These are phyloP conservation scores for Chrysopilus asiliformis DNA, from an alignment of 2,888 invertebrate genomes.

Conservation along the genomic window DNA sequence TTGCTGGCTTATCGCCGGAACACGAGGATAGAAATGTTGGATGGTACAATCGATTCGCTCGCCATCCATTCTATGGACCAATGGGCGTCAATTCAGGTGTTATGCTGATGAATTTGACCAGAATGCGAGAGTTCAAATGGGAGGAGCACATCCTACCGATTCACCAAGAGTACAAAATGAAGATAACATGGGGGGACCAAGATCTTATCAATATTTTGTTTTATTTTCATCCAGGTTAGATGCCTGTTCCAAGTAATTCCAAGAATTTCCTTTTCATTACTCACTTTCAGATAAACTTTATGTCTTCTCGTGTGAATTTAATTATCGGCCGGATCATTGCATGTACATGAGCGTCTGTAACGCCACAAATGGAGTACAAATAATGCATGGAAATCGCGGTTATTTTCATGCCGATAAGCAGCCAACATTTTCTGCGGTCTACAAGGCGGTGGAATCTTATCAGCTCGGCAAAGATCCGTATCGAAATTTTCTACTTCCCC, in stretches of 20 bases:
- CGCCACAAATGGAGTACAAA: conserved; percentile 50
- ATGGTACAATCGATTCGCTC: conserved; percentile 93
- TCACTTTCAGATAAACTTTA: conserved; percentile 52
- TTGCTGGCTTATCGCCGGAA: conserved; percentile 79
- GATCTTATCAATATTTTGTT: conserved; percentile 83
- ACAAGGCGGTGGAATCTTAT: conserved; percentile 42
- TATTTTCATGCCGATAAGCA: conserved; percentile 79
- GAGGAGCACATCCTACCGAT: conserved; percentile 70
- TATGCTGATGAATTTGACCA: conserved; percentile 92
- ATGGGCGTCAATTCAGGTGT: conserved; percentile 88
- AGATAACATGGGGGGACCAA: conserved; percentile 96
- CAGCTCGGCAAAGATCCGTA: conserved; percentile 52
- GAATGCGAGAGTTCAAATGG: conserved; percentile 80
- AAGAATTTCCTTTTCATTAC: background rate
- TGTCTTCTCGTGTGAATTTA: conserved; percentile 72
- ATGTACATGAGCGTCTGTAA: conserved; percentile 86
- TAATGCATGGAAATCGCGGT: conserved; percentile 79
- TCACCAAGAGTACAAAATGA: conserved; percentile 67
- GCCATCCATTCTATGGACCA: conserved; percentile 81
- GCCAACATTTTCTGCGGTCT: conserved; percentile 65
- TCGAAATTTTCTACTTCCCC: conserved; percentile 43
- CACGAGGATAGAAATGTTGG: conserved; percentile 86
- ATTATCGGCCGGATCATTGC: conserved; percentile 91
- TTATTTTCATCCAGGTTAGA: conserved; percentile 57
- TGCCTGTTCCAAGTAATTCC: too few species aligned